Evolutionary conservation across 35 echinoderm and acorn worm genomes (phyloP).

Genomic region (Holothuria glaberrima): DNA sequence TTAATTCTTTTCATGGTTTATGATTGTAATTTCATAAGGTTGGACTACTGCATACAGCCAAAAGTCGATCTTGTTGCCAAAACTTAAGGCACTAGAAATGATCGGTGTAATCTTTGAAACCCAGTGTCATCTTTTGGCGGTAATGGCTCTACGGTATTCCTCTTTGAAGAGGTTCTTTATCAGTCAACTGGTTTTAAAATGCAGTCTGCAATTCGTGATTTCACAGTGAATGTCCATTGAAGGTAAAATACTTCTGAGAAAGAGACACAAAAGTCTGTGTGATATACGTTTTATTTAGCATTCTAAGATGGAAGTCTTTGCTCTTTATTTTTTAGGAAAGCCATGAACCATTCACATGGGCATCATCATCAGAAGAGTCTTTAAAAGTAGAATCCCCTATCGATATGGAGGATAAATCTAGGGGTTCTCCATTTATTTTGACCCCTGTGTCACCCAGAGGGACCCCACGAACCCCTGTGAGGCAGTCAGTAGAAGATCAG

Average conservation of each 20-base stretch:
- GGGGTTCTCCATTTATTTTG: neutral
- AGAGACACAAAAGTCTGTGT: too few relatives aligned
- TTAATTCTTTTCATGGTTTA: too few relatives aligned
- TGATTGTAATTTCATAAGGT: neutral
- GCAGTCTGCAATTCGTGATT: too few relatives aligned
- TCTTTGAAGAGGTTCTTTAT: too few relatives aligned
- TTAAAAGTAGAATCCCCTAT: constrained; percentile 6
- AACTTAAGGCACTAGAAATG: too few relatives aligned
- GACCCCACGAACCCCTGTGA: neutral
- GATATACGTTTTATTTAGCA: too few relatives aligned
- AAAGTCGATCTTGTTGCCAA: neutral
- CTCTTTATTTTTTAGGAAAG: constrained; percentile 56
- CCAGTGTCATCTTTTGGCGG: too few relatives aligned
- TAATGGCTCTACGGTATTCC: too few relatives aligned
- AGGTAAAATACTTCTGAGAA: too few relatives aligned
- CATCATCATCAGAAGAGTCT: constrained; percentile 57
- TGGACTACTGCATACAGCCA: neutral
- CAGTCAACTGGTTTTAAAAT: too few relatives aligned
- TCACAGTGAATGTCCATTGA: too few relatives aligned
- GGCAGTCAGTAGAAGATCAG: neutral
- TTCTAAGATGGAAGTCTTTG: neutral
- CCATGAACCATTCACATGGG: constrained; percentile 82
- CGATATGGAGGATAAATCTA: neutral
- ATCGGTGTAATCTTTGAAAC: too few relatives aligned
- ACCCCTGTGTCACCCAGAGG: neutral